phyloP scores from a whole-genome alignment of 2,797 vertebrate genomes.

The Pseudocheirus occidentalis region DNA sequence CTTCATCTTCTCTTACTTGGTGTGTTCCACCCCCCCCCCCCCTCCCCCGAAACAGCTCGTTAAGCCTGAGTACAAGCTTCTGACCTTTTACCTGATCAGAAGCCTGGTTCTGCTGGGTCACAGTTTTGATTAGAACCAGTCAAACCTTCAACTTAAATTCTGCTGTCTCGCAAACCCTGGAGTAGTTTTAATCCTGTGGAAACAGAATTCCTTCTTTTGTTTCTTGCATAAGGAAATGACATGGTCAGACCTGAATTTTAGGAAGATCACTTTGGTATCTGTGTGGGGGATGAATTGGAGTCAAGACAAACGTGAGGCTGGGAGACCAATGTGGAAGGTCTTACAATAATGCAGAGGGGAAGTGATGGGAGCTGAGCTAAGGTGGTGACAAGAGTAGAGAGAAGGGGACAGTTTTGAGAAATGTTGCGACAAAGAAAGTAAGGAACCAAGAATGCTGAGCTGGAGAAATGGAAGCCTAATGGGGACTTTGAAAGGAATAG shows the following conservation, averaged over 20 bases:
- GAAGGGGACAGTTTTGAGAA: background rate
- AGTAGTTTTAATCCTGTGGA: no score
- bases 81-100: no score
- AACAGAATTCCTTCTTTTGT: no score
- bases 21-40: no score
- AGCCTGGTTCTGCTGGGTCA: no score
- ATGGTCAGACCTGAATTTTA: background rate
- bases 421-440: background rate
- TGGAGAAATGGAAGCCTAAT: background rate
- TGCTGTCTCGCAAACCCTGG: no score
- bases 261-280: background rate
- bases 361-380: background rate
- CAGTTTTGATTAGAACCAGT: no score
- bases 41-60: no score
- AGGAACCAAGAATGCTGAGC: background rate
- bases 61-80: no score
- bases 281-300: background rate
- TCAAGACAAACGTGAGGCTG: background rate
- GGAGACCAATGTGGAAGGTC: background rate
- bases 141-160: no score
- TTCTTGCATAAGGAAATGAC: background rate
- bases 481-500: background rate
- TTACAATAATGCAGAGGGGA: slow-evolving; percentile 5
- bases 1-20: no score
- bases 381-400: background rate